phyloP scores from a whole-genome alignment of 2,888 invertebrate species.

The Callinectes sapidus region DNA sequence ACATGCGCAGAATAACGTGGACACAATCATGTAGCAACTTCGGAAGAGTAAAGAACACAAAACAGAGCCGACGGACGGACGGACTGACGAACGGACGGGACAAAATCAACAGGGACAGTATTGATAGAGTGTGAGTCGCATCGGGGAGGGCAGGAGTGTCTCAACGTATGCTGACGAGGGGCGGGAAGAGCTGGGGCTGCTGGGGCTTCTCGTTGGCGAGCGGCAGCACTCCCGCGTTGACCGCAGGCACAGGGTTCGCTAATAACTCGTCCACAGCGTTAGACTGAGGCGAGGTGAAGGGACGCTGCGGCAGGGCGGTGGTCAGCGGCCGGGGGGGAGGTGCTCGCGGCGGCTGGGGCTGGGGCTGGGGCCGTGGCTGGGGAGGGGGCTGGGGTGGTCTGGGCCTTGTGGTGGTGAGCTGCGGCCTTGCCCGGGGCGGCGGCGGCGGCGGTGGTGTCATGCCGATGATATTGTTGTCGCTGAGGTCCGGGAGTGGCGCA shows the following conservation, averaged over 20 bases:
- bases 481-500: conserved; percentile 46
- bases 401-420: not conserved
- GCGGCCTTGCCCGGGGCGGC: conserved; percentile 5
- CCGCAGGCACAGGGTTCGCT: conserved; percentile 69
- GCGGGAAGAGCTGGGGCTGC: conserved; percentile 67
- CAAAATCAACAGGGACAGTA: not conserved
- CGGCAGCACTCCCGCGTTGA: conserved; percentile 69
- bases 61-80: too few relatives aligned
- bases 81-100: not conserved
- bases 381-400: conserved; percentile 1
- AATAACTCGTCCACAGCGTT: conserved; percentile 62
- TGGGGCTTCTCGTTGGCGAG: conserved; percentile 69
- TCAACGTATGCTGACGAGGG: conserved; percentile 19
- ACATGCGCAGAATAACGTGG: not conserved
- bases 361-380: not conserved
- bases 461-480: conserved; percentile 60
- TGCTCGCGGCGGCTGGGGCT: not conserved
- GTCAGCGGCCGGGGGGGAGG: not conserved
- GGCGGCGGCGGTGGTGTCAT: conserved; percentile 70
- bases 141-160: not conserved
- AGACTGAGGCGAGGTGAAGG: conserved; percentile 26
- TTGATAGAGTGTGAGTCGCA: not conserved
- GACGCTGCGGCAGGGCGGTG: conserved; percentile 38
- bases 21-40: not conserved
- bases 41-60: not conserved